Evolutionary conservation across 2,888 invertebrate species (phyloP), one percentile per base, ranked within the genome.

Genomic region (Diplazon laetatorius): DNA sequence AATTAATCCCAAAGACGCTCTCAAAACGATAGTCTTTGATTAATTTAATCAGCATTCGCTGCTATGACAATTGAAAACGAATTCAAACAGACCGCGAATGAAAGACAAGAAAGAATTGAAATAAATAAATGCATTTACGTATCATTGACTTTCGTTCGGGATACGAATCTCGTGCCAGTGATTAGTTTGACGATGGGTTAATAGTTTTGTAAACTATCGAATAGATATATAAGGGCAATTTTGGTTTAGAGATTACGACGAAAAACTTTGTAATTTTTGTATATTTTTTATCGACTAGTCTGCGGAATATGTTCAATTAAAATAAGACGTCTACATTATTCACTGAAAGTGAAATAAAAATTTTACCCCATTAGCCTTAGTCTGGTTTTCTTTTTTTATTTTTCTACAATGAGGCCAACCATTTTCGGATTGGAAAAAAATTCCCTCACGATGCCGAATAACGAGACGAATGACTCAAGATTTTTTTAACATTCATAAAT

Each of bases 1-100:
- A 91, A 95, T 96, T 30, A 93, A 94, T 82, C 96, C 97, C 0
- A 96, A 97, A 88, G 98, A 99, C 91, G 95, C 97, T 0, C 92
- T 99, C 0, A 93, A 96, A 90, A 98, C 98, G 1, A 94, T 97
- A 14, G 46, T 70, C 46, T 50, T 74, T 1, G 48, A 65, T 30
- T 59, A 74, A 30, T 59, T 10, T 30, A 14, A 18, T 20, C 8
- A n/a, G 1, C 16, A 63, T 30, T 16, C 18, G 8, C 12, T 16
- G 30, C 5, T 1, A 12, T 18, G 6, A n/a, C 20, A 35, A 12
- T 5, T 35, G 18, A 46, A 8, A 6, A 72, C 9, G 14, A 10
- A 18, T 37, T 25, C 22, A 42, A 52, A 52, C 10, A 39, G n/a
- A n/a, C n/a, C 18, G 12, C 20, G 50, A 18, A 18, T n/a, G n/a